A percentile compares a stretch with the other conserved stretches of the same genome.
Conservation (phyloP, 2,888 invertebrate genomes). For the Anthophora plumipes region DNA sequence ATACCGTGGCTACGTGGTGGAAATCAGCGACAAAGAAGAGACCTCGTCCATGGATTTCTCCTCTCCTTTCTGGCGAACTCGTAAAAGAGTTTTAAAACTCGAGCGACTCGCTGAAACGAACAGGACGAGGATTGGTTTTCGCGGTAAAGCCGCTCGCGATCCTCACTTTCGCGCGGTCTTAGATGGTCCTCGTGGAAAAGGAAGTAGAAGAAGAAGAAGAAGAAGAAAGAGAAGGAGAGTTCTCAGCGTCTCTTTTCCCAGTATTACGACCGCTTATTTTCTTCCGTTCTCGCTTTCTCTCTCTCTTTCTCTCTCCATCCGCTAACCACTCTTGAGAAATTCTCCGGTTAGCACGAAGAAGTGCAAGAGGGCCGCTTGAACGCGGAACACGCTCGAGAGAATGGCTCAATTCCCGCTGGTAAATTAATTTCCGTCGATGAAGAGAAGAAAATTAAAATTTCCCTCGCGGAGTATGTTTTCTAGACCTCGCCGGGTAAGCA, state of each 20-base stretch:
- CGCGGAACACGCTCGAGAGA: constrained; percentile 40
- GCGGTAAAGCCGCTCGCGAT: constrained; percentile 72
- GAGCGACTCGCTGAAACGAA: constrained; percentile 64
- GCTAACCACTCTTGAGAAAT: background rate
- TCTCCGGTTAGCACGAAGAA: background rate
- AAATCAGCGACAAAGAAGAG: constrained; percentile 54
- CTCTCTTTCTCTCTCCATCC: background rate
- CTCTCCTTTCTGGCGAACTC: constrained; percentile 69
- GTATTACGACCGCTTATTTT: constrained; percentile 69
- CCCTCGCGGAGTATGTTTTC: constrained; percentile 20
- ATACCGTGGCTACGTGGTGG: constrained; percentile 15
- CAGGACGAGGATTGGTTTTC: constrained; percentile 75
- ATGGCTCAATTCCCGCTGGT: constrained; percentile 52
- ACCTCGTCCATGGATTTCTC: constrained; percentile 52
- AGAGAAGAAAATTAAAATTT: constrained; percentile 51
- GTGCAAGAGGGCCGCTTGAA: constrained; percentile 7
- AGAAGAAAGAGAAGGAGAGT: background rate
- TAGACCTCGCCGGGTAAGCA: background rate
- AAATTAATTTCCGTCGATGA: constrained; percentile 57
- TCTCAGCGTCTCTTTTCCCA: constrained; percentile 42
- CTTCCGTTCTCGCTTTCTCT: constrained; percentile 45
- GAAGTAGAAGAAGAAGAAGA: background rate
- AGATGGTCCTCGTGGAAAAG: constrained; percentile 40
- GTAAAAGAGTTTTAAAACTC: constrained; percentile 73
- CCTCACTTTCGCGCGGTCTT: constrained; percentile 58